phyloP scores from a whole-genome alignment of 2,113 vertebrate species.

The Calidris pygmaea region DNA sequence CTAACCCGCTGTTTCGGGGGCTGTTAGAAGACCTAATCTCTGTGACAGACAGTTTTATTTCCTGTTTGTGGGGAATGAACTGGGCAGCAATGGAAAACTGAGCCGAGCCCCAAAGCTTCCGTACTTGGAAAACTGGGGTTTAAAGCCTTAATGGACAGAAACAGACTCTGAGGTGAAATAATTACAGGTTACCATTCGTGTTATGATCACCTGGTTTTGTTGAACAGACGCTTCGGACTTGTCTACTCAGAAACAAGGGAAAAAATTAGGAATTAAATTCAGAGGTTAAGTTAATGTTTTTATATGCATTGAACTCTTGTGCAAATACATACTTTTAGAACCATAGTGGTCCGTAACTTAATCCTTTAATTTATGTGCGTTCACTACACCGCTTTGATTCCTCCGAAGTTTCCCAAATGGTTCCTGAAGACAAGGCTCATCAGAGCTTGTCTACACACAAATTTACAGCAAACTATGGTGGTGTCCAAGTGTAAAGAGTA shows the following conservation, averaged over 20 bases:
- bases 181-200: not conserved
- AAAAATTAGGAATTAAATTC: not conserved
- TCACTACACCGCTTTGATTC: not conserved
- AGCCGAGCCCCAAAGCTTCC: not conserved
- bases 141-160: not conserved
- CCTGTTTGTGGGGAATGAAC: not conserved
- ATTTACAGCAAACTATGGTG: not conserved
- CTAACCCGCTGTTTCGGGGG: not conserved
- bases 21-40: not conserved
- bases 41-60: not conserved
- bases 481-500: not conserved
- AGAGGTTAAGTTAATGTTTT: not conserved
- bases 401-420: not conserved
- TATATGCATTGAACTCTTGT: not conserved
- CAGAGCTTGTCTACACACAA: not conserved
- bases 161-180: not conserved
- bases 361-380: not conserved
- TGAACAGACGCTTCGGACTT: not conserved
- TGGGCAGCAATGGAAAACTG: not conserved
- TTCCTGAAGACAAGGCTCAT: not conserved
- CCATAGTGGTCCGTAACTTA: not conserved
- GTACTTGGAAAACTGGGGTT: not conserved
- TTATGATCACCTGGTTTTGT: not conserved
- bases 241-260: not conserved
- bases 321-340: not conserved